A percentile compares a stretch with the other conserved stretches of the same genome.
Evolutionary conservation across 1,140 invertebrate genomes (phyloP).

Genomic region (Camponotus vicinus): DNA sequence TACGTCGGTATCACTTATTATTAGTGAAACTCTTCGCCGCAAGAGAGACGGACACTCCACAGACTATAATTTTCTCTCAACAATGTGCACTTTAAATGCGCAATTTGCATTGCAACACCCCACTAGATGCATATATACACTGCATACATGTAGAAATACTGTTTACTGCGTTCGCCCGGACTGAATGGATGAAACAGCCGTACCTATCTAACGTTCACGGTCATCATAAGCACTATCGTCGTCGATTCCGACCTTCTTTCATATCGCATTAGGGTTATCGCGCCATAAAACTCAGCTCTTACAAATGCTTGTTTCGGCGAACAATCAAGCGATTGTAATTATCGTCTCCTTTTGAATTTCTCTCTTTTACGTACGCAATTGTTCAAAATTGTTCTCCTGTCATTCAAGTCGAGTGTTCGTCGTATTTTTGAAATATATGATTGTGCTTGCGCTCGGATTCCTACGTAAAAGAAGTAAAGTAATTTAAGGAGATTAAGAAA

Average conservation of each 20-base stretch:
- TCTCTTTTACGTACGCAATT: not conserved
- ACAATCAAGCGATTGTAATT: conserved; percentile 39
- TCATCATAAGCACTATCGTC: conserved; percentile 41
- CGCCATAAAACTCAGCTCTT: not conserved
- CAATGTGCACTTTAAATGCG: conserved; percentile 34
- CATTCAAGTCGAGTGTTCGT: not conserved
- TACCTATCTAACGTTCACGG: conserved; percentile 39
- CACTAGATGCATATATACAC: conserved; percentile 1
- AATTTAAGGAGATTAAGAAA: not conserved
- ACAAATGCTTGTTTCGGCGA: conserved; percentile 1
- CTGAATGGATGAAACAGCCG: conserved; percentile 6
- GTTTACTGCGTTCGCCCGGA: conserved; percentile 20
- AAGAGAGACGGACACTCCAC: not conserved
- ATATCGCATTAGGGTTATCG: conserved; percentile 79
- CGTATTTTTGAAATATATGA: not conserved
- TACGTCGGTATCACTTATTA: not conserved
- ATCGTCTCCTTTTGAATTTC: not conserved
- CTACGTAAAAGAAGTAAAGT: not conserved
- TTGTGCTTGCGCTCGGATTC: not conserved
- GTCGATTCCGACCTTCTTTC: conserved; percentile 60
- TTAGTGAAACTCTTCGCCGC: not conserved
- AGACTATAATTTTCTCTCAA: conserved; percentile 19
- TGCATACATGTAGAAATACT: conserved; percentile 18
- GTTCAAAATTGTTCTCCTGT: not conserved
- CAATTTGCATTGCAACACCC: conserved; percentile 41